Evolutionary conservation across 2,113 vertebrate species (phyloP).

Genomic region (Coreoperca whiteheadi): DNA sequence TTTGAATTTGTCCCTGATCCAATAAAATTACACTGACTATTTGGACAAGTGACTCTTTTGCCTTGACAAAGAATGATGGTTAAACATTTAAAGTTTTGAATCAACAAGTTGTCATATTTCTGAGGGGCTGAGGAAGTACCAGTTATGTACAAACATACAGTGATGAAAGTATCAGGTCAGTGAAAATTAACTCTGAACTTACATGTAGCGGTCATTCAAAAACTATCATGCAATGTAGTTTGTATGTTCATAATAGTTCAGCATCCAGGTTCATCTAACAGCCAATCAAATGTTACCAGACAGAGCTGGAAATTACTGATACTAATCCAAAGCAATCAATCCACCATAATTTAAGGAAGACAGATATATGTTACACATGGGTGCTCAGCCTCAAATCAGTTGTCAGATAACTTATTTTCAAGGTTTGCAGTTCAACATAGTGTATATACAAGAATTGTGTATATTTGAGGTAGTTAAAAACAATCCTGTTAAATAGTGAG

Average conservation of each 20-base stretch:
- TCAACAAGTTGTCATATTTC: neutral
- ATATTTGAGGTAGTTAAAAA: neutral
- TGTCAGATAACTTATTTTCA: neutral
- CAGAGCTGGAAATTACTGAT: neutral
- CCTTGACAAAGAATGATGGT: neutral
- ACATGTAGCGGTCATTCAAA: neutral
- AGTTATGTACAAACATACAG: neutral
- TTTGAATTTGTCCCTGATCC: slow-evolving; percentile 71
- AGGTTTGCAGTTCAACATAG: neutral
- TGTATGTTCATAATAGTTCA: no score
- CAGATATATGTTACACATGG: neutral
- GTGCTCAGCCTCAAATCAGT: neutral
- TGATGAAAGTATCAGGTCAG: no score
- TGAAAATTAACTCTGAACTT: neutral
- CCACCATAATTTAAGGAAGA: neutral
- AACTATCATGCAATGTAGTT: no score
- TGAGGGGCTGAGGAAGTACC: neutral
- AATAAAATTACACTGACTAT: slow-evolving; percentile 70
- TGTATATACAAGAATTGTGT: neutral
- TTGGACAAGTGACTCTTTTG: slow-evolving; percentile 35
- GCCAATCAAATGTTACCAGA: neutral
- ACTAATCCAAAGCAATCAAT: neutral
- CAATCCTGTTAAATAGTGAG: neutral
- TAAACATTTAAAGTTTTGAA: neutral
- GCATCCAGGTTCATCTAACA: neutral